These are phyloP conservation scores for Harpalus rufipes DNA, from an alignment of 2,888 invertebrate genomes.

Conservation along the genomic window DNA sequence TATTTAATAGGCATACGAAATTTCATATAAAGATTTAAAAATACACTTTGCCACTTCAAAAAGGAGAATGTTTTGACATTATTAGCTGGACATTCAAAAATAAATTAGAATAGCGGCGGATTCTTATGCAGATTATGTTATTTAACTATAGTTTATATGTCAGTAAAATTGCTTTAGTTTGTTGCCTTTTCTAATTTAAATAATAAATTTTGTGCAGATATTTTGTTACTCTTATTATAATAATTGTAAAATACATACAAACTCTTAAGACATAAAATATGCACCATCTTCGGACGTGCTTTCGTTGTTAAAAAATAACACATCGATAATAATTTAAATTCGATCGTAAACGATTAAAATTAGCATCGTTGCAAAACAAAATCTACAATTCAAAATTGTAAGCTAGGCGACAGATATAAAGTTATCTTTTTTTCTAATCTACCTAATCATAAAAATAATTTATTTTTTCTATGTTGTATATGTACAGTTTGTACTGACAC, in stretches of 20 bases:
- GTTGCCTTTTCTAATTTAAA: too few relatives aligned
- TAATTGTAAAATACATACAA: background rate
- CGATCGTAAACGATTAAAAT: background rate
- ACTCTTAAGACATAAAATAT: background rate
- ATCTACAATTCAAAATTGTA: background rate
- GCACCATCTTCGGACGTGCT: conserved; percentile 63
- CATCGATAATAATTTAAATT: background rate
- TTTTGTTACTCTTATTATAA: too few relatives aligned
- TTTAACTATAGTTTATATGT: too few relatives aligned
- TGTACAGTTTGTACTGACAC: conserved; percentile 27
- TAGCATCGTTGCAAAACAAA: background rate
- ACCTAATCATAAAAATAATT: conserved; percentile 25
- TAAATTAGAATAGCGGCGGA: too few relatives aligned
- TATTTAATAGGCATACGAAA: too few relatives aligned
- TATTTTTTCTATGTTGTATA: conserved; percentile 25
- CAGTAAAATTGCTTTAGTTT: too few relatives aligned
- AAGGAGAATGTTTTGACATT: too few relatives aligned
- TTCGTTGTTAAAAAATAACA: conserved; percentile 58
- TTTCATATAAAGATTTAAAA: too few relatives aligned
- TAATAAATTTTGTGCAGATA: too few relatives aligned
- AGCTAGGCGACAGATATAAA: conserved; percentile 1
- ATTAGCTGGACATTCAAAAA: too few relatives aligned
- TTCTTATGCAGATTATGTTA: too few relatives aligned
- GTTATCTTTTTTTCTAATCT: conserved; percentile 15
- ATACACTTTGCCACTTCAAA: too few relatives aligned